These are phyloP conservation scores for Tridacna crocea DNA, from an alignment of 2,888 invertebrate species.

Conservation along the genomic window DNA sequence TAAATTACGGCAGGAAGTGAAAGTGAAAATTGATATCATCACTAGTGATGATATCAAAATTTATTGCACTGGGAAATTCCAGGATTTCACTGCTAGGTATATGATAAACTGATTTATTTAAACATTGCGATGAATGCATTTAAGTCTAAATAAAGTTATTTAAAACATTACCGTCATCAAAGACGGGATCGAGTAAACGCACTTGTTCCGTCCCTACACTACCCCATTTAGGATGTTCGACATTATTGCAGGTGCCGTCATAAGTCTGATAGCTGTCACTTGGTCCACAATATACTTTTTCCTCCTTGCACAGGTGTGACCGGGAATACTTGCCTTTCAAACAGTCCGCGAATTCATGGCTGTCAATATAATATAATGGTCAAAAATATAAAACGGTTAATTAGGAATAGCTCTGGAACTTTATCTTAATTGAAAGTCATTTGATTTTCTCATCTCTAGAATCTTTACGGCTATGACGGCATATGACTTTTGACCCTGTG, in stretches of 20 bases:
- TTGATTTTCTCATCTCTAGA: neutral
- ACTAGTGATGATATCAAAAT: no score
- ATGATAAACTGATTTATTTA: no score
- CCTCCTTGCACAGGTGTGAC: neutral
- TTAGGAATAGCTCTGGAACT: neutral
- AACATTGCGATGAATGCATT: no score
- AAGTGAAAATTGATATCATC: no score
- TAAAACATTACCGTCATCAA: slow-evolving; percentile 6
- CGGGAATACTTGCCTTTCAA: neutral
- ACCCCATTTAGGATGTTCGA: neutral
- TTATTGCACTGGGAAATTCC: no score
- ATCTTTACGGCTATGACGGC: neutral
- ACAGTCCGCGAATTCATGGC: neutral
- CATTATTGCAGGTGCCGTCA: slow-evolving; percentile 15
- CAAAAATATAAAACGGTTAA: neutral
- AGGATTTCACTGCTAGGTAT: no score
- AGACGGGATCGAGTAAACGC: neutral
- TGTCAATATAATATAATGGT: neutral
- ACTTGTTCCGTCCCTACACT: slow-evolving; percentile 1
- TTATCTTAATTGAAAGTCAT: neutral
- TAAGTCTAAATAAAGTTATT: neutral
- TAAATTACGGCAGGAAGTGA: no score
- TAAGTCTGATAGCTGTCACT: neutral
- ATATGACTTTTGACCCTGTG: no score
- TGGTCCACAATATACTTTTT: neutral